Evolutionary conservation across 2,888 invertebrate species (phyloP).

Genomic region (Incurvaria masculella): DNA sequence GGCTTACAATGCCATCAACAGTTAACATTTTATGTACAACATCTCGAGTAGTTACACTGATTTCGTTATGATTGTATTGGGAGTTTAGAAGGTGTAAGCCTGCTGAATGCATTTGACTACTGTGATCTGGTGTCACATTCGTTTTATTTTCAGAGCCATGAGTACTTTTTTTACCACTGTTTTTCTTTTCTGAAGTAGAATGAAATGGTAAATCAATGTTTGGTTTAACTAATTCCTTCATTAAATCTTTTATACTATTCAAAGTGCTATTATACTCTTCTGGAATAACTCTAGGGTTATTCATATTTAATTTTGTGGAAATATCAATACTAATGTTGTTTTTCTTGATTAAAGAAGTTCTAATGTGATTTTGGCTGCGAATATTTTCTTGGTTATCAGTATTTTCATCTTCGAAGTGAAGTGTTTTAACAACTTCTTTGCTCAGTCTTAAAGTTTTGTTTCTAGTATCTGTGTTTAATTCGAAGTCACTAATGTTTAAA

Average conservation of each 20-base stretch:
- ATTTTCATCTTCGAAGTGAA: constrained; percentile 38
- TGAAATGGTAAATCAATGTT: constrained; percentile 27
- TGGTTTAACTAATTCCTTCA: constrained; percentile 42
- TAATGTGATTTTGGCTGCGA: background rate
- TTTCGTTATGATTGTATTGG: constrained; percentile 37
- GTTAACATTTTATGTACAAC: constrained; percentile 24
- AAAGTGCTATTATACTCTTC: constrained; percentile 30
- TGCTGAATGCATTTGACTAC: constrained; percentile 11
- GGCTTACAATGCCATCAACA: background rate
- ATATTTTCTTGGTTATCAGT: background rate
- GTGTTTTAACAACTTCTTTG: constrained; percentile 35
- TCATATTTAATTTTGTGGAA: constrained; percentile 24
- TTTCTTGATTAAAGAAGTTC: constrained; percentile 21
- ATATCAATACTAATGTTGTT: constrained; percentile 33
- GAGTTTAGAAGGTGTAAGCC: constrained; percentile 21
- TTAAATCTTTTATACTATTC: constrained; percentile 34
- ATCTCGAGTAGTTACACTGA: constrained; percentile 36
- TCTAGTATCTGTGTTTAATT: constrained; percentile 11
- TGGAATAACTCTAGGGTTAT: constrained; percentile 33
- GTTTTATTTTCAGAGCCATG: too few species aligned
- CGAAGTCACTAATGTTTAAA: constrained; percentile 22
- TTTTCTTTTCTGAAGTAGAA: too few species aligned
- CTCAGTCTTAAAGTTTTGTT: constrained; percentile 21
- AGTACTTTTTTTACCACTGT: too few species aligned
- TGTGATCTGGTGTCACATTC: constrained; percentile 8